Percentiles rank a stretch among this genome's conserved stretches.
Conservation (phyloP, 1,140 invertebrate species). For the Andrena cerasifolii region DNA sequence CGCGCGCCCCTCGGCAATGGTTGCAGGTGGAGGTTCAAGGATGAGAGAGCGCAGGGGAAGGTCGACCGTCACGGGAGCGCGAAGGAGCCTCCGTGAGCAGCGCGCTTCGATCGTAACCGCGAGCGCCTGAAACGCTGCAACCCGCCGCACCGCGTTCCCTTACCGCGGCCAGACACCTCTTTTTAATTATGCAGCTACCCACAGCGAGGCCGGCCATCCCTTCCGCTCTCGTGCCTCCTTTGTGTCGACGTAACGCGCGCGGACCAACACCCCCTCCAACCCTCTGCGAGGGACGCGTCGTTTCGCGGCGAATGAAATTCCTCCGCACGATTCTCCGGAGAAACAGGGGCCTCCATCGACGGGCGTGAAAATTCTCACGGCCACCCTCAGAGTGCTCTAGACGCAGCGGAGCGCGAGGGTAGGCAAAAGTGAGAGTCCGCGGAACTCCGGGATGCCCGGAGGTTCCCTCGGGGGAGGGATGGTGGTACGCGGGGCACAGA, state of each 20-base stretch:
- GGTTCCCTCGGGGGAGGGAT: not conserved
- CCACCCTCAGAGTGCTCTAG: not conserved
- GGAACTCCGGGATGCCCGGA: slow-evolving; percentile 10
- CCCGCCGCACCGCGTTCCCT: not conserved
- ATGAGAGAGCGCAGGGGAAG: no score
- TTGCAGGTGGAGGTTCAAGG: no score
- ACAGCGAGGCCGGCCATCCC: slow-evolving; percentile 1
- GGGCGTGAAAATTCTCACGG: not conserved
- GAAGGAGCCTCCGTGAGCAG: no score
- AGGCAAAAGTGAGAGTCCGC: slow-evolving; percentile 31
- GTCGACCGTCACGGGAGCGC: no score
- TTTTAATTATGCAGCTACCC: slow-evolving; percentile 31
- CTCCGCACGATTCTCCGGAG: not conserved
- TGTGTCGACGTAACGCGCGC: slow-evolving; percentile 27
- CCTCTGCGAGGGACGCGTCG: slow-evolving; percentile 6
- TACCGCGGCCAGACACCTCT: not conserved
- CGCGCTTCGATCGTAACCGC: not conserved
- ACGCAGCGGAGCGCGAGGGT: slow-evolving; percentile 7
- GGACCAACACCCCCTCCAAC: not conserved
- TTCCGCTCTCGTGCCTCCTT: slow-evolving; percentile 27
- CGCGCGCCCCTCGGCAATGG: no score
- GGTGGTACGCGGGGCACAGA: no score
- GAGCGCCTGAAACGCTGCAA: not conserved
- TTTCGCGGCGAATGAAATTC: not conserved
- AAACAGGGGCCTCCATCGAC: not conserved